These are phyloP conservation scores for Mormyrops attenuatus DNA, from an alignment of 2,797 vertebrate species.

Conservation along the genomic window DNA sequence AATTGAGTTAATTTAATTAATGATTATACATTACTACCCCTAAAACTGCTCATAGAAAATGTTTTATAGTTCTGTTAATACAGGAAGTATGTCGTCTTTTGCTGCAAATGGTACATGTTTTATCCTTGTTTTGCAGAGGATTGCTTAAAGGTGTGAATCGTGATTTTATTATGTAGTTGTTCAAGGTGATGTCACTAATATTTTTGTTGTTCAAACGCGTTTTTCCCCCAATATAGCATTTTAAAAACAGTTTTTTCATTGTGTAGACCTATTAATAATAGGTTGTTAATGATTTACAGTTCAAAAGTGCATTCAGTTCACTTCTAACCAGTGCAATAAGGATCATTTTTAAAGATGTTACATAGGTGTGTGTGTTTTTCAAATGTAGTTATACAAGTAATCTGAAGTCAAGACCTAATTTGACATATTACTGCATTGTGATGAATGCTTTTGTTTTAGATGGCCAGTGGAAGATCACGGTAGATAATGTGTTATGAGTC, in stretches of 20 bases:
- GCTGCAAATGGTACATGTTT: not conserved
- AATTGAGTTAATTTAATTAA: not conserved
- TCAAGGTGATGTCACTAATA: not conserved
- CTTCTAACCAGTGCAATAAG: slow-evolving; percentile 8
- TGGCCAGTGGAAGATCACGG: not conserved
- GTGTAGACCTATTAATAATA: not conserved
- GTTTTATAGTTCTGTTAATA: not conserved
- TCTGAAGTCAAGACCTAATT: not conserved
- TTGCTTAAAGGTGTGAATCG: not conserved
- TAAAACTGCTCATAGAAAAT: not conserved
- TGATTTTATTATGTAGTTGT: not conserved
- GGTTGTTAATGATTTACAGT: not conserved
- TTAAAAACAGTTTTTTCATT: not conserved
- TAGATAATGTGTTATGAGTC: not conserved
- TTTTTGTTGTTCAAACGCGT: not conserved
- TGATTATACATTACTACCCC: not conserved
- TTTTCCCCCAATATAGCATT: not conserved
- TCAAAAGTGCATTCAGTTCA: not conserved
- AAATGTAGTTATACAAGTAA: not conserved
- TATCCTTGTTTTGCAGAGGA: not conserved
- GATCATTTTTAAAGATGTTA: not conserved
- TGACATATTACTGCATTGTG: not conserved
- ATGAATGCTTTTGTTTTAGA: not conserved
- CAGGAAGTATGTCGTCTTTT: not conserved
- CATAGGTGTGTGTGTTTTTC: not conserved